Evolutionary conservation across 2,113 vertebrate genomes (phyloP).

Genomic region (Sebastes schlegelii): DNA sequence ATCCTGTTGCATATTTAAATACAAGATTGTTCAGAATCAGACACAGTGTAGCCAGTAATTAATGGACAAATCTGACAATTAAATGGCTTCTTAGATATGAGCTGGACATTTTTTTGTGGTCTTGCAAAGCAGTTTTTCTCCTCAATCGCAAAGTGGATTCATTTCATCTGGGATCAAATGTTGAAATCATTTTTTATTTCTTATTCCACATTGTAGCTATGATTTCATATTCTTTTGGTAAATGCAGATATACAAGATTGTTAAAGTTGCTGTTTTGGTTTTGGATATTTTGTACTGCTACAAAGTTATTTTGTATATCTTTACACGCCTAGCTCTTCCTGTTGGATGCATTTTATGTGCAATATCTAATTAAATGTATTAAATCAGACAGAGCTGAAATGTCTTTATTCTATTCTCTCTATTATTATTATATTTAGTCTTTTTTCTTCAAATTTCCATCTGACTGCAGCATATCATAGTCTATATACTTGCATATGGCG

Average conservation of each 20-base stretch:
- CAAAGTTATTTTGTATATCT: background rate
- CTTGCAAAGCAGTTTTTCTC: background rate
- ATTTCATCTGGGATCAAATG: background rate
- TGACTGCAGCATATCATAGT: background rate
- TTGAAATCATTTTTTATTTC: background rate
- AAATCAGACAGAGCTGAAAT: too few relatives aligned
- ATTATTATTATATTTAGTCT: too few relatives aligned
- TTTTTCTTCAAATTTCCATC: background rate
- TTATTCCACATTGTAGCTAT: background rate
- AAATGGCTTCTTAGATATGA: background rate
- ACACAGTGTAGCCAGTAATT: background rate
- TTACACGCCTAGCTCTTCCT: accelerated
- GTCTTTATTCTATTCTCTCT: too few relatives aligned
- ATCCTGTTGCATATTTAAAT: conserved; percentile 12
- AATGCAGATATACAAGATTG: background rate
- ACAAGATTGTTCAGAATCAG: background rate
- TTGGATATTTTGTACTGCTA: background rate
- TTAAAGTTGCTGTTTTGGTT: background rate
- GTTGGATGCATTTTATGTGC: background rate
- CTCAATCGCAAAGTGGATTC: background rate
- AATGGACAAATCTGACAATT: conserved; percentile 1
- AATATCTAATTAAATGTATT: too few relatives aligned
- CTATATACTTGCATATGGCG: background rate
- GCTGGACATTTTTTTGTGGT: background rate
- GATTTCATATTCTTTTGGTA: conserved; percentile 5